Conservation (phyloP, 1,140 invertebrate species). For the Drosophila mojavensis region DNA sequence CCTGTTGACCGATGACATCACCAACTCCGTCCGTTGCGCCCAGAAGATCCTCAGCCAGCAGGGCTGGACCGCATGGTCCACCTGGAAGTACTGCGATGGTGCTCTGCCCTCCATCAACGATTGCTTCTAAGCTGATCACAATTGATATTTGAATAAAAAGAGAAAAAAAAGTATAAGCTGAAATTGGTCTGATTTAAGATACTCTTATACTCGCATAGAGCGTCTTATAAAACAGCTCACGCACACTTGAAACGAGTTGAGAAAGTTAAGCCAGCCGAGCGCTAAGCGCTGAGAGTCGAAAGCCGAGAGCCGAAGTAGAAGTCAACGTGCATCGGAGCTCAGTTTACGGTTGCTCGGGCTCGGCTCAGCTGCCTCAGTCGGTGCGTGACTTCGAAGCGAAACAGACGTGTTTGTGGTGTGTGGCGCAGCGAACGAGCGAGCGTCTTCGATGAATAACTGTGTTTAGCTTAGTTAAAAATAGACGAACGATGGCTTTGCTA, state of each 20-base stretch:
- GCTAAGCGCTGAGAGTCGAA: conserved; percentile 15
- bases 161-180: neutral
- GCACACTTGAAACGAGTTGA: conserved; percentile 18
- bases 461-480: neutral
- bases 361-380: conserved; percentile 48
- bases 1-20: conserved; percentile 1
- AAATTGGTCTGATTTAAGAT: neutral
- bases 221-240: conserved; percentile 8
- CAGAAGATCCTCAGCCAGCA: conserved; percentile 4
- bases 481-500: conserved; percentile 67
- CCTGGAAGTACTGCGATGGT: neutral
- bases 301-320: conserved; percentile 21
- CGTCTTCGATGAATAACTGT: conserved; percentile 1
- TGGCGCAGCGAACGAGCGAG: neutral
- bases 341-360: conserved; percentile 28
- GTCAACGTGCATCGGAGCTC: conserved; percentile 38
- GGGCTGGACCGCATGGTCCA: neutral
- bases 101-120: conserved; percentile 4
- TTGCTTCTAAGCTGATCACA: neutral
- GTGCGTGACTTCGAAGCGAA: conserved; percentile 58
- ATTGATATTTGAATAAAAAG: conserved; percentile 3
- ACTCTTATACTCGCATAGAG: conserved; percentile 16
- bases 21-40: conserved; percentile 5
- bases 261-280: conserved; percentile 16
- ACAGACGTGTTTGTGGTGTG: conserved; percentile 39